Base-by-base conservation (phyloP, 2,113 vertebrate genomes). In the Ceuthmochares aereus region DNA sequence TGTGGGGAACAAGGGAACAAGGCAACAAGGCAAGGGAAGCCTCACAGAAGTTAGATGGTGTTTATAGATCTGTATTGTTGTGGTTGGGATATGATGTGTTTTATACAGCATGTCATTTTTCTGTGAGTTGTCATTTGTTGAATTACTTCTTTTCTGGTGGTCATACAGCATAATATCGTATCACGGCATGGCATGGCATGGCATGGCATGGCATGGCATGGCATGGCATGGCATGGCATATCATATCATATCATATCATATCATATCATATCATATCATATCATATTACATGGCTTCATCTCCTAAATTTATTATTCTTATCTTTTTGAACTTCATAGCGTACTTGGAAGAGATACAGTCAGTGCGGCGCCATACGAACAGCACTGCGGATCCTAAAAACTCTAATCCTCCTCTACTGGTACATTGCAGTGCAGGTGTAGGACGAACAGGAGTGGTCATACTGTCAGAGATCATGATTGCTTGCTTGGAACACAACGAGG, bases 321-420 rank as follows among this genome's bases (percentile, higher is more conserved):
- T 47, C 34, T 54, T 62, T 15, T 68, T 92, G 75, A 29, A 47
- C 45, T 30, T 14, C 2, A 49, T 78, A 99, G 99, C 99, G 0
- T 99, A 99, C 93, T 97, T 99, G 80, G 99, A 99, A 93, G 99
- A 99, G 98, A 98, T 99, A 80, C 99, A 99, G 97, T 99, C 99
- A 2, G 99, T 99, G 55, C 98, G 99, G 63, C 99, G 99, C 77
- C 99, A 99, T 63, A 99, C 99, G 0, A 99, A 99, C 97, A 99
- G 99, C 96, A 99, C 99, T 27, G 98, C 96, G 3, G 99, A 99
- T 56, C 98, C 99, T 2, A 97, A 97, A 64, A 98, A 95, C 97
- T 97, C 97, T 23, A 98, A 98, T 72, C 98, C 98, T 4, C 99
- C 99, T 0, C 95, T 99, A 15, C 96, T 99, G 96, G 99, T 99